phyloP scores from a whole-genome alignment of 1,140 invertebrate genomes.

The Hypsibius dujardini region DNA sequence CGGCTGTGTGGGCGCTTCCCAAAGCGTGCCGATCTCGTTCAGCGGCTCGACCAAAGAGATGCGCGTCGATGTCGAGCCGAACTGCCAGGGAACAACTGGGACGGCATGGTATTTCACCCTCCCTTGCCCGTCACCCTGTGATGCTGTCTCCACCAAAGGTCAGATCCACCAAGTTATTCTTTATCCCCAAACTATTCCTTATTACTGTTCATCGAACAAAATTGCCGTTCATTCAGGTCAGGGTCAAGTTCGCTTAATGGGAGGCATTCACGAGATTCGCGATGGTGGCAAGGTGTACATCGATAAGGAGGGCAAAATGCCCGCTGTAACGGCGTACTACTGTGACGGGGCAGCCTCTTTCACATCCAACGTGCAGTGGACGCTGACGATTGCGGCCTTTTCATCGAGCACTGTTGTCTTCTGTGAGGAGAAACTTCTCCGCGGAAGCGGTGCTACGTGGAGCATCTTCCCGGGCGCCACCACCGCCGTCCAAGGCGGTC shows the following conservation, averaged over 20 bases:
- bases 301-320: neutral
- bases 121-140: constrained; percentile 6
- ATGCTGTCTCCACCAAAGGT: too few relatives aligned
- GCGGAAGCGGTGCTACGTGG: neutral
- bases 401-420: neutral
- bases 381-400: neutral
- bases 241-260: neutral
- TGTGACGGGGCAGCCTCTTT: neutral
- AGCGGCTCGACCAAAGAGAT: constrained; percentile 18
- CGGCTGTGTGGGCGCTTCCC: constrained; percentile 19
- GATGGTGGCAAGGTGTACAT: neutral
- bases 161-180: too few relatives aligned
- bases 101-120: constrained; percentile 19
- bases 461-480: neutral
- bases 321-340: neutral
- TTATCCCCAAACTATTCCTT: too few relatives aligned
- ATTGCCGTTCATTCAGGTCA: neutral
- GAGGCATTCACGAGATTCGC: neutral
- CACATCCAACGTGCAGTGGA: neutral
- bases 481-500: neutral
- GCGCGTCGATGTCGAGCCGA: constrained; percentile 21
- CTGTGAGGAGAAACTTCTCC: neutral
- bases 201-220: too few relatives aligned
- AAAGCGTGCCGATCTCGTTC: constrained; percentile 17
- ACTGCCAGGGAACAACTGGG: constrained; percentile 20